Conservation (phyloP, 2,113 vertebrate species). For the Eolophus roseicapilla region DNA sequence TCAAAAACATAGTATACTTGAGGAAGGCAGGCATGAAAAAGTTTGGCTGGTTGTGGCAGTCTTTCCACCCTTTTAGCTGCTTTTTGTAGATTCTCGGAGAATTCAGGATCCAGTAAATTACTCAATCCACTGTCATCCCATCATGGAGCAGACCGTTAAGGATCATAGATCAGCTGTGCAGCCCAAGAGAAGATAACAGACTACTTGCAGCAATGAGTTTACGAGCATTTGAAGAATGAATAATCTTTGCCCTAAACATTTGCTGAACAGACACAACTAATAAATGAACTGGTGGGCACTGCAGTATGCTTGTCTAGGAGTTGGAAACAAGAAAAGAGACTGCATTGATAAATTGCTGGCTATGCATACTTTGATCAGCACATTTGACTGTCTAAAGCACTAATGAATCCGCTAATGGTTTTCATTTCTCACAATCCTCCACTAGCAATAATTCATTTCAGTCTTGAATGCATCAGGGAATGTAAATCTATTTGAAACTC, state of each 20-base stretch:
- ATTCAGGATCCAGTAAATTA: not conserved
- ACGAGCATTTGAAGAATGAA: not conserved
- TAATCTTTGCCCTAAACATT: not conserved
- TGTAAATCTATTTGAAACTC: constrained; percentile 15
- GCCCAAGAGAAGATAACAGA: not conserved
- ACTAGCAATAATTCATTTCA: constrained; percentile 31
- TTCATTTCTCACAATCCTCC: not conserved
- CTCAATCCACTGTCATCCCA: not conserved
- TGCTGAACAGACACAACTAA: not conserved
- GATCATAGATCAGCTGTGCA: not conserved
- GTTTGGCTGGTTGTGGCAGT: not conserved
- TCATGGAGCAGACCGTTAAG: not conserved
- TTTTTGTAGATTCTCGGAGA: not conserved
- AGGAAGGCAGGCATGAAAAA: constrained; percentile 6
- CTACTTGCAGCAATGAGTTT: not conserved
- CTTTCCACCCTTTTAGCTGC: not conserved
- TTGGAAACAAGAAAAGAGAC: not conserved
- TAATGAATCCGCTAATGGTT: constrained; percentile 27
- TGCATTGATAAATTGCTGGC: not conserved
- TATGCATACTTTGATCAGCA: not conserved
- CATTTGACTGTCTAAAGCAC: not conserved
- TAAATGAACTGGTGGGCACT: constrained; percentile 11
- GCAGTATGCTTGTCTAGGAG: not conserved
- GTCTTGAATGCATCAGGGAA: not conserved
- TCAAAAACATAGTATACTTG: not conserved